Evolutionary conservation across 2,888 invertebrate species (phyloP).

Genomic region (Hydraecia micacea): DNA sequence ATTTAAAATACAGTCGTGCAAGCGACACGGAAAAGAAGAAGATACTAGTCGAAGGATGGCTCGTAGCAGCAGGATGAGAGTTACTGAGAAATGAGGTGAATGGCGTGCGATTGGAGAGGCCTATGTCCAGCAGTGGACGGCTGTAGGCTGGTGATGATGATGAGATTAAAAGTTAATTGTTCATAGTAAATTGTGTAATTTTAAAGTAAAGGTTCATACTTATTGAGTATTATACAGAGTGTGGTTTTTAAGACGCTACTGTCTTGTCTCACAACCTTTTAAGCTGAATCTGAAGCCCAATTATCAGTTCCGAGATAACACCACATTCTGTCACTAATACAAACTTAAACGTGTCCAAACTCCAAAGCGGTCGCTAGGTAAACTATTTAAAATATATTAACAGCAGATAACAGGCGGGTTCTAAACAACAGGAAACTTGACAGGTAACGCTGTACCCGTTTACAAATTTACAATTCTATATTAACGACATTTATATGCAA

Average conservation of each 20-base stretch:
- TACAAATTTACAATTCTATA: constrained; percentile 50
- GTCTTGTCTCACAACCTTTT: not conserved
- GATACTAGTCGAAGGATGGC: not conserved
- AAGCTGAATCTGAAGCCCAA: not conserved
- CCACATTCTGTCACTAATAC: constrained; percentile 9
- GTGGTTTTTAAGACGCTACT: not conserved
- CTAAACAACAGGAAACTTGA: constrained; percentile 57
- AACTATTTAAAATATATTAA: constrained; percentile 48
- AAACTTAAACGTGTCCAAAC: constrained; percentile 9
- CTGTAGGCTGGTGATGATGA: not conserved
- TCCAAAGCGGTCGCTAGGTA: constrained; percentile 21
- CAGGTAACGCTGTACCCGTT: constrained; percentile 60
- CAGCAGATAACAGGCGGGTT: constrained; percentile 47
- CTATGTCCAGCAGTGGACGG: not conserved
- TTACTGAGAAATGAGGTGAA: not conserved
- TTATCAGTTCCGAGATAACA: constrained; percentile 21
- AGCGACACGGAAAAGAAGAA: too few species aligned
- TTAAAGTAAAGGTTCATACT: not conserved
- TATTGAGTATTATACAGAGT: not conserved
- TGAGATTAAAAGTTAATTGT: not conserved
- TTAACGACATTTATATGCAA: constrained; percentile 54
- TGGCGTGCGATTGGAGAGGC: too few species aligned
- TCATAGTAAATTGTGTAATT: not conserved
- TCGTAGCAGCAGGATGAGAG: not conserved
- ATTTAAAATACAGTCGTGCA: too few species aligned